Base-by-base conservation (phyloP, 2,113 vertebrate genomes). In the Hippocampus zosterae region DNA sequence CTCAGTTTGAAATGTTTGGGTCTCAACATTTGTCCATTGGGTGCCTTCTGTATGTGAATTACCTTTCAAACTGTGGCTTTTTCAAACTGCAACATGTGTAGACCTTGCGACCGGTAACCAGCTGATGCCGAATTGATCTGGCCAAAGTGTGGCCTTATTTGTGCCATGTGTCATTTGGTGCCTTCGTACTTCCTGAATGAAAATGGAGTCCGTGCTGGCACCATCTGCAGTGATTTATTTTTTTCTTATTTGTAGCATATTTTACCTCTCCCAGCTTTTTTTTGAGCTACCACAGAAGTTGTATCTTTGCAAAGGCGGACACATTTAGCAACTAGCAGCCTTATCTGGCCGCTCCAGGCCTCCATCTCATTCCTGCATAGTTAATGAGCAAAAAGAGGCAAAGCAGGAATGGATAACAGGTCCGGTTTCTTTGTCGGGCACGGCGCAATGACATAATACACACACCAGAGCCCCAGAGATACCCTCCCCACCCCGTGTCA, bases 361-460 rank as follows among this genome's bases (percentile, higher is more conserved):
- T 81, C 75, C 80, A 84, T 74, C 79, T 73, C 75, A 19, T 84
- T 88, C 81, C 77, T 91, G 75, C 88, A 91, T 93, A 81, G 86
- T 91, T 93, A 91, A 92, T 91, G 91, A 89, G 84, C 81, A 6
- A 78, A 83, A 79, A 62, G 73, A 79, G 70, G 78, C 65, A 76
- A 85, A 84, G 72, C 73, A 77, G 78, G 85, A 84, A 69, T 53
- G 40, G 78, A 82, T 82, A 75, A 55, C 81, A 77, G 84, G 79
- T 90, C 83, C 59, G 74, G 84, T 86, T 90, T 91, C 92, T 65
- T 65, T 88, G 82, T 88, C 88, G 89, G 88, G 85, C 88, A 87
- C 81, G 68, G 76, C 74, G 79, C 73, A 85, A 90, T 91, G 91
- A 92, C 90, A 91, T 91, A 90, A 90, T 88, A 88, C 80, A 82